A percentile compares a stretch with the other conserved stretches of the same genome.
phyloP scores from a whole-genome alignment of 2,888 invertebrate genomes.

The Eupithecia dodoneata region DNA sequence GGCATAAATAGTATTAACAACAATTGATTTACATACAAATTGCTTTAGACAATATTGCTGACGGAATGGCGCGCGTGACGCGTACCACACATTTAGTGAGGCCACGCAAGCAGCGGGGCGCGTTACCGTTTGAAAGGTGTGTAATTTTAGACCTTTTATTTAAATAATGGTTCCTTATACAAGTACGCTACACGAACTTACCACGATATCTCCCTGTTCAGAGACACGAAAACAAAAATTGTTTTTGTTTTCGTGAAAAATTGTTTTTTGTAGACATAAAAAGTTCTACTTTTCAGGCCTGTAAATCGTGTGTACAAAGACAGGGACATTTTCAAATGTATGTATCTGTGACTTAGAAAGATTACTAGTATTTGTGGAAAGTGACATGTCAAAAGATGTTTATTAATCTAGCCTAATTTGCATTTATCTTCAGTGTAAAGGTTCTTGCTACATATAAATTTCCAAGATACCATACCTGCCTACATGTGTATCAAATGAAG shows the following conservation, averaged over 20 bases:
- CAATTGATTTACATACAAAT: slow-evolving; percentile 85
- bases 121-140: background rate
- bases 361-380: background rate
- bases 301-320: background rate
- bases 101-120: slow-evolving; percentile 50
- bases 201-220: background rate
- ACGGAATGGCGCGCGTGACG: slow-evolving; percentile 81
- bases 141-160: too few species aligned
- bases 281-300: background rate
- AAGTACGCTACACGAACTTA: background rate
- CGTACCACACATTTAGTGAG: slow-evolving; percentile 63
- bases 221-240: background rate
- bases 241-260: too few species aligned
- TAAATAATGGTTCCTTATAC: too few species aligned
- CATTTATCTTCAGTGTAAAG: too few species aligned
- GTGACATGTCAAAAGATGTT: background rate
- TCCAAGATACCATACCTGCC: too few species aligned
- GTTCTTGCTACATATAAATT: too few species aligned
- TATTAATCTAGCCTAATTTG: background rate
- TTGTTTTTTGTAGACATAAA: too few species aligned
- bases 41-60: slow-evolving; percentile 84
- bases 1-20: slow-evolving; percentile 84
- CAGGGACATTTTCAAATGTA: background rate
- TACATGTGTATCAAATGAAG: too few species aligned
- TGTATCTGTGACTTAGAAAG: background rate